Evolutionary conservation across 2,797 vertebrate species (phyloP).

Genomic region (Takifugu rubripes): DNA sequence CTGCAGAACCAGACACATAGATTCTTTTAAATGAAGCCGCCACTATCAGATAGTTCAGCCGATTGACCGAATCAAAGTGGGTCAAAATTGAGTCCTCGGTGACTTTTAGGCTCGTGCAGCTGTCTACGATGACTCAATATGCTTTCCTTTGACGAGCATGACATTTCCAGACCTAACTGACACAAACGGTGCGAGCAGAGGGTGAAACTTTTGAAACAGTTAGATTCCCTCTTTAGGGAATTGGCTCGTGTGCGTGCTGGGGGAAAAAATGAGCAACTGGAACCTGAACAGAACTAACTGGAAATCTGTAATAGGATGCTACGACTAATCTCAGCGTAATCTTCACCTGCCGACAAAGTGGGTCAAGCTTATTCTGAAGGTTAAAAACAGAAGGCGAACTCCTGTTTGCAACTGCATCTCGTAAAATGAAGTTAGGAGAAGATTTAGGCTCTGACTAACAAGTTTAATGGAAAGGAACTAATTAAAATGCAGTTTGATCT

Average conservation of each 20-base stretch:
- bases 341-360: constrained; percentile 38
- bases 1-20: constrained; percentile 1
- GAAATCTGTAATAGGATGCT: constrained; percentile 48
- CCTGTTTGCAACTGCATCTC: neutral
- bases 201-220: neutral
- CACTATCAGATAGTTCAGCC: constrained; percentile 29
- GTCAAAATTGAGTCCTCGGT: constrained; percentile 32
- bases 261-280: constrained; percentile 12
- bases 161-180: neutral
- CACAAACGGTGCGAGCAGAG: constrained; percentile 7
- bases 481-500: neutral
- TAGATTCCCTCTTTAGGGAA: neutral
- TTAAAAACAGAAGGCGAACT: constrained; percentile 8
- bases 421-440: neutral
- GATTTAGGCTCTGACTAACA: neutral
- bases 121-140: neutral
- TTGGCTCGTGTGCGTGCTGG: neutral
- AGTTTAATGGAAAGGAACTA: constrained; percentile 9
- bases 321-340: constrained; percentile 62
- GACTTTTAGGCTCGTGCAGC: constrained; percentile 4
- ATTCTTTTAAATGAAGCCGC: constrained; percentile 17
- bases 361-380: constrained; percentile 46
- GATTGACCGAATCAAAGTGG: constrained; percentile 35
- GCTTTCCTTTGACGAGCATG: too few species aligned
- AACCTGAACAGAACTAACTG: constrained; percentile 20